A percentile compares a stretch with the other conserved stretches of the same genome.
phyloP scores from a whole-genome alignment of 2,888 invertebrate species.

The Deilephila porcellus region DNA sequence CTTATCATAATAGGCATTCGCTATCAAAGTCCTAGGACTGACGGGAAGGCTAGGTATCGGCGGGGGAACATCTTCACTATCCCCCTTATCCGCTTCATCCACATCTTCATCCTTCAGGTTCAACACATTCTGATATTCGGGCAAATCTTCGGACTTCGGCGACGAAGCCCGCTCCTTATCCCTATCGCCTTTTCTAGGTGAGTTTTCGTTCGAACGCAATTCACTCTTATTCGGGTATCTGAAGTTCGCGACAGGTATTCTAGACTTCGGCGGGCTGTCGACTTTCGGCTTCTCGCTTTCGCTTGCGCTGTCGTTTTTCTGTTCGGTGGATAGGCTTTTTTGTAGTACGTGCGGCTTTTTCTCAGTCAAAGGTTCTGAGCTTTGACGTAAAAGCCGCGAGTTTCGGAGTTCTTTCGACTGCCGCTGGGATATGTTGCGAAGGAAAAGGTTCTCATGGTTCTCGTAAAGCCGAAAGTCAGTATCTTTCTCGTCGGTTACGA shows the following conservation, averaged over 20 bases:
- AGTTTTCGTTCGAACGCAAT: slow-evolving; percentile 66
- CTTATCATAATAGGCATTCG: slow-evolving; percentile 92
- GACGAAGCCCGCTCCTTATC: slow-evolving; percentile 43
- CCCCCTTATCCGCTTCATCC: slow-evolving; percentile 56
- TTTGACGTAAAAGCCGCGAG: slow-evolving; percentile 69
- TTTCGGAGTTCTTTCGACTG: slow-evolving; percentile 74
- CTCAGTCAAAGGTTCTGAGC: slow-evolving; percentile 73
- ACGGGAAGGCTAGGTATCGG: slow-evolving; percentile 81
- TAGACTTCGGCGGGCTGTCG: slow-evolving; percentile 66
- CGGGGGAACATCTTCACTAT: slow-evolving; percentile 69
- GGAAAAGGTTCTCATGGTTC: slow-evolving; percentile 76
- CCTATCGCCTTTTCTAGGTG: slow-evolving; percentile 58
- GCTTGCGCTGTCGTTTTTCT: slow-evolving; percentile 55
- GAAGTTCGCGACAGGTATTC: slow-evolving; percentile 80
- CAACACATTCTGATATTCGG: slow-evolving; percentile 75
- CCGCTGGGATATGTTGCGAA: slow-evolving; percentile 72
- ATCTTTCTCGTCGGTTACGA: slow-evolving; percentile 60
- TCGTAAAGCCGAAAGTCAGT: slow-evolving; percentile 70
- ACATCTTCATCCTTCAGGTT: slow-evolving; percentile 46
- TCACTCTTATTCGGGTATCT: slow-evolving; percentile 77
- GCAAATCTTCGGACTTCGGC: slow-evolving; percentile 55
- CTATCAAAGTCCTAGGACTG: slow-evolving; percentile 77
- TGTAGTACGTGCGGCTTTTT: slow-evolving; percentile 62
- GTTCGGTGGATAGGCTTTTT: slow-evolving; percentile 76
- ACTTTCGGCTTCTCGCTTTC: slow-evolving; percentile 46